Base-by-base conservation (phyloP, 2,113 vertebrate genomes). In the Tupaia tana region DNA sequence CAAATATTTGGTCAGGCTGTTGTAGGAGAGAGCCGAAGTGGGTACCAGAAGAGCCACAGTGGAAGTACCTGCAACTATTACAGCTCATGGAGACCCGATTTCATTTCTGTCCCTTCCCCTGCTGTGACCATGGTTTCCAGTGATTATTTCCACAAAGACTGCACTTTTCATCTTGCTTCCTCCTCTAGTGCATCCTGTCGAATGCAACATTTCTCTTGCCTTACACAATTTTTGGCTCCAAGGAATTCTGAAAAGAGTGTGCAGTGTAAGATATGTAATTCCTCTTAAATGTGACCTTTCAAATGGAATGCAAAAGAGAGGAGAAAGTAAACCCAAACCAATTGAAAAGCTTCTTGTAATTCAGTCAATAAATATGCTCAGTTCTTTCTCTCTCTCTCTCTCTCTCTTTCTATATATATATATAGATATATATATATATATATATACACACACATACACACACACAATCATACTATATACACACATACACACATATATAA, bases 361-460 rank as follows among this genome's bases (percentile, higher is more conserved):
- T 88, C 29, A 78, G 87, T 91, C 90, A 81, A 90, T 95, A 96
- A 93, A 77, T 64, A 77, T 3, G 71, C 61, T 89, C 61, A 79
- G 70, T 79, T 86, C 70, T 70, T 6, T 43, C 43, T 43, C 43
- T 43, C 43, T 43, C 43, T 43, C 43, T 43, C 43, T 43, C n/a
- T n/a, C n/a, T n/a, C n/a, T n/a, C n/a, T n/a, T n/a, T n/a, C n/a
- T n/a, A n/a, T n/a, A n/a, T n/a, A n/a, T n/a, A n/a, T n/a, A n/a
- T n/a, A n/a, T n/a, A 43, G 4, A 6, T 43, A 6, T 43, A 6
- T 43, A 6, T 43, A 43, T 43, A 43, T 43, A 6, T 43, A 43
- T 43, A 43, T 43, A 43, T 5, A 43, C 5, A 43, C 5, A 43
- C 43, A 43, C 5, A 43, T 43, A 43, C 43, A 43, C 43, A 43